phyloP scores from a whole-genome alignment of 2,113 vertebrate genomes.

The Dromas ardeola region DNA sequence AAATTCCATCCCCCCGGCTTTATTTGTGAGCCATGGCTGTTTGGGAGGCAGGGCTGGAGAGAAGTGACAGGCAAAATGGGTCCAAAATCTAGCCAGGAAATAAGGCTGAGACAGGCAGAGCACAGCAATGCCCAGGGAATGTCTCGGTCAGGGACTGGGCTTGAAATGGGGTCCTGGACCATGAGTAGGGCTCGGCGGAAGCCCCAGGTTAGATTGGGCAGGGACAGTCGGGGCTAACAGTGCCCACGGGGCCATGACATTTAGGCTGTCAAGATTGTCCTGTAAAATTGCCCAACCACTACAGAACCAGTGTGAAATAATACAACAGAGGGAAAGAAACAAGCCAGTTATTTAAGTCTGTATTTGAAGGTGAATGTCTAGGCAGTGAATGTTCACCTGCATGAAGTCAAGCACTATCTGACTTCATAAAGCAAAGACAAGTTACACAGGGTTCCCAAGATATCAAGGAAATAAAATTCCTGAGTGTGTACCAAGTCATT shows the following conservation, averaged over 20 bases:
- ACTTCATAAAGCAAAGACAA: not conserved
- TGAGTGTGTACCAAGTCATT: not conserved
- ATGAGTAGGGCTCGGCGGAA: not conserved
- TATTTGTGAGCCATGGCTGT: not conserved
- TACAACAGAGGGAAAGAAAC: not conserved
- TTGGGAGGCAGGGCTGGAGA: not conserved
- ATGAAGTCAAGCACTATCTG: not conserved
- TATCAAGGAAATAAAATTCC: not conserved
- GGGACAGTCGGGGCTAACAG: not conserved
- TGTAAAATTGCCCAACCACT: not conserved
- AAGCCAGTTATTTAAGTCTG: not conserved
- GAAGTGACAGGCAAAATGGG: not conserved
- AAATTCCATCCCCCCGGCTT: not conserved
- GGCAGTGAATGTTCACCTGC: not conserved
- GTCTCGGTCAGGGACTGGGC: no score
- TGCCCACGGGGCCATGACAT: fast-evolving
- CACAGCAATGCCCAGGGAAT: fast-evolving
- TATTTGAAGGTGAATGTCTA: not conserved
- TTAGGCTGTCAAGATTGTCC: fast-evolving
- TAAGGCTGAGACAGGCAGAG: not conserved
- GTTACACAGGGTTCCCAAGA: not conserved
- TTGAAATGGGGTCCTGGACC: not conserved
- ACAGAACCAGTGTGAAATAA: not conserved
- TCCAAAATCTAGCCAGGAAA: not conserved
- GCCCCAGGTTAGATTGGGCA: not conserved